A percentile compares a stretch with the other conserved stretches of the same genome.
phyloP scores from a whole-genome alignment of 2,888 invertebrate genomes.

The Leucophenga maculata region DNA sequence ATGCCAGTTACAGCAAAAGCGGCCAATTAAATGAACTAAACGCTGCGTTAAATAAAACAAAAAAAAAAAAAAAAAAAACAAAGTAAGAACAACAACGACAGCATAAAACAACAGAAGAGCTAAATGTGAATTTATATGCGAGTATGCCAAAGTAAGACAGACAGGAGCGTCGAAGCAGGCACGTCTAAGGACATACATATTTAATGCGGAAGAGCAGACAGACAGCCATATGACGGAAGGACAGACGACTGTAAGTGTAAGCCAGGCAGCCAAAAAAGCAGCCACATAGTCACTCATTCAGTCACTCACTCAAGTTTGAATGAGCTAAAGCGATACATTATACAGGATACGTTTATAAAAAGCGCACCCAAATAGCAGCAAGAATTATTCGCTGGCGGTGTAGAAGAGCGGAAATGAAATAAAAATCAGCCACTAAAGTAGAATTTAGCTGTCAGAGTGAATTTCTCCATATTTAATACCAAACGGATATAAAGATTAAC shows the following conservation, averaged over 20 bases:
- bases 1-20: constrained; percentile 56
- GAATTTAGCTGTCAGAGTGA: constrained; percentile 59
- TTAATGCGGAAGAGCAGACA: constrained; percentile 51
- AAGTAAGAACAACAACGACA: constrained; percentile 4
- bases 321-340: constrained; percentile 2
- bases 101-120: background rate
- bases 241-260: constrained; percentile 27
- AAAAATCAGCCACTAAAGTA: constrained; percentile 54
- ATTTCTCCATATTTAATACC: constrained; percentile 62
- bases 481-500: constrained; percentile 63
- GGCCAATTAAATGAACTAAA: constrained; percentile 59
- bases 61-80: background rate
- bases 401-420: constrained; percentile 45
- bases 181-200: constrained; percentile 49
- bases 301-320: constrained; percentile 26
- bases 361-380: constrained; percentile 21
- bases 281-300: constrained; percentile 24
- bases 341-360: background rate
- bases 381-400: background rate
- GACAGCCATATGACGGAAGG: constrained; percentile 23
- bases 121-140: background rate
- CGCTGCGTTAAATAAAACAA: constrained; percentile 54
- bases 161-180: constrained; percentile 42
- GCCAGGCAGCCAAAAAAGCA: constrained; percentile 37
- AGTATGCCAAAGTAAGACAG: background rate